phyloP scores from a whole-genome alignment of 1,140 invertebrate genomes.

The Trichonephila clavipes region DNA sequence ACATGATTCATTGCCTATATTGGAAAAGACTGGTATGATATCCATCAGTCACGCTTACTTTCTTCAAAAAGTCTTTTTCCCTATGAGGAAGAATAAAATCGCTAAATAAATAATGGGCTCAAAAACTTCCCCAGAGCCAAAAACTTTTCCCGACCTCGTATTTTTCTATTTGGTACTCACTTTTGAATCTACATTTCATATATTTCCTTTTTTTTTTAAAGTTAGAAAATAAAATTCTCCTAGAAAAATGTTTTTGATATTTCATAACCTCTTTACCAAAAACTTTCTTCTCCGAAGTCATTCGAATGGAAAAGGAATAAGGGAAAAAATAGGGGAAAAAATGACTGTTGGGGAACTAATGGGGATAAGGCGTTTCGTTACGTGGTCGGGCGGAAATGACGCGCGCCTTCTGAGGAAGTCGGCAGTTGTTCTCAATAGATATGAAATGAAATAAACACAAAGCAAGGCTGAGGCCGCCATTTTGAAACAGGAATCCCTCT shows the following conservation, averaged over 20 bases:
- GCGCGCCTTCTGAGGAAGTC: slow-evolving; percentile 51
- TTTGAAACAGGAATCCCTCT: slow-evolving; percentile 1
- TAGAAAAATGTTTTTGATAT: slow-evolving; percentile 71
- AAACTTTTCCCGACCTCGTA: slow-evolving; percentile 65
- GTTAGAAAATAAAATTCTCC: not conserved
- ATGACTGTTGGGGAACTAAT: slow-evolving; percentile 64
- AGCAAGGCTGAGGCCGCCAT: slow-evolving; percentile 15
- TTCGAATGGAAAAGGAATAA: slow-evolving; percentile 43
- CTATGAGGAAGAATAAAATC: slow-evolving; percentile 44
- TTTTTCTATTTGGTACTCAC: slow-evolving; percentile 52
- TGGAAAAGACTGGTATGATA: slow-evolving; percentile 56
- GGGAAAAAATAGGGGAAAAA: slow-evolving; percentile 14
- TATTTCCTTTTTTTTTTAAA: slow-evolving; percentile 18
- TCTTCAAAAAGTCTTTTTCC: slow-evolving; percentile 34
- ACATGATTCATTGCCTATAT: slow-evolving; percentile 67
- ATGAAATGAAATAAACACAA: slow-evolving; percentile 23
- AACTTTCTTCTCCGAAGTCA: slow-evolving; percentile 68
- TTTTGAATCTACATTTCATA: slow-evolving; percentile 73
- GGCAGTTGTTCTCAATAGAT: slow-evolving; percentile 72
- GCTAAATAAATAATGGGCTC: slow-evolving; percentile 70
- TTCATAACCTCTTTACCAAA: slow-evolving; percentile 73
- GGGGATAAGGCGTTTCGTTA: slow-evolving; percentile 51
- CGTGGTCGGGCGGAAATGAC: slow-evolving; percentile 67
- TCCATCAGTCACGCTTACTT: slow-evolving; percentile 70
- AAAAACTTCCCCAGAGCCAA: slow-evolving; percentile 36